Base-by-base conservation (phyloP, 2,797 vertebrate species). In the Diceros bicornis region DNA sequence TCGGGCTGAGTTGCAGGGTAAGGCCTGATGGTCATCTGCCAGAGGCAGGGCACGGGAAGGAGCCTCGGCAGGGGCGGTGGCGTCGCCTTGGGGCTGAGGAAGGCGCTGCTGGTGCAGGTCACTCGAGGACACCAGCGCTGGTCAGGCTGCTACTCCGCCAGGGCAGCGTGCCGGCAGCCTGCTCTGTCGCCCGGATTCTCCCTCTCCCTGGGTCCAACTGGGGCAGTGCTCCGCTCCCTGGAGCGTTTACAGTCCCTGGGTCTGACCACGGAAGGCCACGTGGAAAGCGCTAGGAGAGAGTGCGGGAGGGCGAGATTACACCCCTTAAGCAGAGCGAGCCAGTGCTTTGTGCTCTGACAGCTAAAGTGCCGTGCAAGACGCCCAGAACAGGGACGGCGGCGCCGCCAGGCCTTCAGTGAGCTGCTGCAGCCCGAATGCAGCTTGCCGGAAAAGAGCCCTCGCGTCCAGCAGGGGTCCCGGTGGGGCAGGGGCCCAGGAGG, bases 401-500 rank as follows among this genome's bases (percentile, higher is more conserved):
- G 44, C 4, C 11, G 59, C 18, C 0, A 44, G 77, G 41, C 34
- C 69, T n/a, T 59, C 50, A 4, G 59, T 52, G 68, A 23, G 0
- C 34, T 2, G 29, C 57, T 41, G 55, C 81, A 52, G 41, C 69
- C 18, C 0, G 25, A 74, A 14, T 2, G 41, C 11, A 23, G n/a
- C 44, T 59, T 92, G 86, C 34, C 37, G 34, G 50, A 32, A 83
- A 68, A 44, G 23, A 61, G 71, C 23, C 61, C 32, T 89, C 13
- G 1, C 1, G 32, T n/a, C n/a, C 3, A 8, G 12, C 6, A 13
- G n/a, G 50, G 20, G 12, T 12, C 9, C 25, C 4, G 1, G 23
- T 69, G 71, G 14, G n/a, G 59, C 18, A 50, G 10, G 16, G 41
- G 41, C 82, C 11, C n/a, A 8, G 72, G 44, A 85, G 47, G 17